These are phyloP conservation scores for Rhizomys pruinosus DNA, from an alignment of 2,113 vertebrate genomes.

Conservation along the genomic window DNA sequence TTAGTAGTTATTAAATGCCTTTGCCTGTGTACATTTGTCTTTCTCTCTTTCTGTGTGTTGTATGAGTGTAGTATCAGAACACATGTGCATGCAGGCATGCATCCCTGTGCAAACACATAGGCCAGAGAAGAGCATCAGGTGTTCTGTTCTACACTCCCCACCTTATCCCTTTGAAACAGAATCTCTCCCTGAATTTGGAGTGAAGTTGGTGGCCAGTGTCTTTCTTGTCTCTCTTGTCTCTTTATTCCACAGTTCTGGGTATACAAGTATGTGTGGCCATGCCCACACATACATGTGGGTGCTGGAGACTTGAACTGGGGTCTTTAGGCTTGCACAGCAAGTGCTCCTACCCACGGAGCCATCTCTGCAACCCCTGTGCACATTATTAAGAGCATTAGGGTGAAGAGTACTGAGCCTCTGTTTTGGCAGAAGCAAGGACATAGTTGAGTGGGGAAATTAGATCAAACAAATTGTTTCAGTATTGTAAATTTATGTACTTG, in stretches of 20 bases:
- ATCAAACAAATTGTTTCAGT: neutral
- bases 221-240: too few species aligned
- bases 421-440: too few species aligned
- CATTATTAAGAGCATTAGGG: neutral
- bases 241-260: neutral
- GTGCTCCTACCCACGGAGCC: neutral
- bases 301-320: neutral
- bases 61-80: neutral
- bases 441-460: neutral
- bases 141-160: too few species aligned
- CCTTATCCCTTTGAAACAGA: neutral
- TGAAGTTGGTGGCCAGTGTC: neutral
- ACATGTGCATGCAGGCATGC: rapidly evolving
- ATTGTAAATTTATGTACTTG: neutral
- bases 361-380: neutral
- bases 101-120: neutral
- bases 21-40: neutral
- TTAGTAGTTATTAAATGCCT: neutral
- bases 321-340: neutral
- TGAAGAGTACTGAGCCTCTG: neutral
- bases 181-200: neutral
- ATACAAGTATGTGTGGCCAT: neutral
- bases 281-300: too few species aligned
- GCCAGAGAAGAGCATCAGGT: neutral
- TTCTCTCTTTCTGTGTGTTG: neutral